Conservation (phyloP, 1,140 invertebrate genomes). For the Coboldia fuscipes region DNA sequence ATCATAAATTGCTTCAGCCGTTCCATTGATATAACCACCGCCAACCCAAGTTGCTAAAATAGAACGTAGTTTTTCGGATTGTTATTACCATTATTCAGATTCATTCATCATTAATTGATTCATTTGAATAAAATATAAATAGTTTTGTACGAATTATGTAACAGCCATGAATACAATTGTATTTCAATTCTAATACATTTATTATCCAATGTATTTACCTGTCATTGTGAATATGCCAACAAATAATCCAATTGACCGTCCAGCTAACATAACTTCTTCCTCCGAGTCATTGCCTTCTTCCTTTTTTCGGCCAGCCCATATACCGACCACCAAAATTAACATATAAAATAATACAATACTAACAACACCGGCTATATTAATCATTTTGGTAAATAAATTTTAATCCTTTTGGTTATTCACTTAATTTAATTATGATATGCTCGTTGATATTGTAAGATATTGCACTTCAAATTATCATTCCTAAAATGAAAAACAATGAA, state of each 20-base stretch:
- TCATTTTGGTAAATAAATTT: conserved; percentile 42
- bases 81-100: too few relatives aligned
- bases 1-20: conserved; percentile 87
- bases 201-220: conserved; percentile 44
- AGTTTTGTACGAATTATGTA: too few relatives aligned
- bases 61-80: too few relatives aligned
- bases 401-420: too few relatives aligned
- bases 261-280: conserved; percentile 93
- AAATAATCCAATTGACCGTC: conserved; percentile 83
- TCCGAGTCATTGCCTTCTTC: conserved; percentile 63
- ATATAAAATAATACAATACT: conserved; percentile 89
- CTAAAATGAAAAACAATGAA: too few relatives aligned
- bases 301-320: conserved; percentile 88
- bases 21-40: conserved; percentile 96
- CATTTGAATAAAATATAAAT: too few relatives aligned
- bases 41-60: conserved; percentile 94
- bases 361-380: conserved; percentile 76
- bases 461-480: too few relatives aligned
- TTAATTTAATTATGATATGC: too few relatives aligned
- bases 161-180: too few relatives aligned
- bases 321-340: conserved; percentile 76
- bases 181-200: too few relatives aligned
- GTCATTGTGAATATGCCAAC: conserved; percentile 98
- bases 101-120: not conserved
- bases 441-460: too few relatives aligned